Base-by-base conservation (phyloP, 2,888 invertebrate species). In the Andrena hattorfiana region DNA sequence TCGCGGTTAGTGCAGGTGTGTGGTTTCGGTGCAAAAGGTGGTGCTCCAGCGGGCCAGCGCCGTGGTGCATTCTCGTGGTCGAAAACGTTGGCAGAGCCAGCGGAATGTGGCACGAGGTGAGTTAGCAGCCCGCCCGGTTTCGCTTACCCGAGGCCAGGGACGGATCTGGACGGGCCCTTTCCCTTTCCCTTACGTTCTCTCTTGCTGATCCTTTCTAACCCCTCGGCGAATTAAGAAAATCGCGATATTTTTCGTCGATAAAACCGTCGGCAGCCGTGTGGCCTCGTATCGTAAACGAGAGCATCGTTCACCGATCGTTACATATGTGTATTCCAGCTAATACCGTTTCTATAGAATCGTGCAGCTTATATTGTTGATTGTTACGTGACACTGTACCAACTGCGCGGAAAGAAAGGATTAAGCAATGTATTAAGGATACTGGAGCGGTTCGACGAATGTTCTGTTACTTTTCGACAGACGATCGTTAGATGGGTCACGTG, bases 31-130 rank as follows among this genome's bases (percentile, higher is more conserved):
- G 74, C 63, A 76, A 72, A 80, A 74, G 67, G 79, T 87, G 83
- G 71, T 72, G 74, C 42, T 64, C 28, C 23, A 51, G 20, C 69
- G 51, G 64, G 32, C 62, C 56, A 49, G 51, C 62, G 42, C 62
- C 85, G 76, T 69, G 77, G 76, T 72, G 72, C 78, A 78, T 79
- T 67, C 83, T 67, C 84, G 80, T 81, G 84, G 84, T 84, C 83
- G 87, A 83, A 85, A 88, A 88, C 87, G 82, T 85, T 78, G 87
- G 74, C 84, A 75, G 78, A 91, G 86, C 89, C 91, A 89, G 89
- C 91, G 93, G 93, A 93, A 93, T 93, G 93, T 93, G 92, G 93
- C 93, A 93, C 93, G 93, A 93, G 93, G 93, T 93, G 92, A 93
- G 93, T 90, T 91, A 90, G 90, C 89, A 87, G 86, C 87, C 87